Evolutionary conservation across 2,888 invertebrate species (phyloP).

Genomic region (Meloe dianella): DNA sequence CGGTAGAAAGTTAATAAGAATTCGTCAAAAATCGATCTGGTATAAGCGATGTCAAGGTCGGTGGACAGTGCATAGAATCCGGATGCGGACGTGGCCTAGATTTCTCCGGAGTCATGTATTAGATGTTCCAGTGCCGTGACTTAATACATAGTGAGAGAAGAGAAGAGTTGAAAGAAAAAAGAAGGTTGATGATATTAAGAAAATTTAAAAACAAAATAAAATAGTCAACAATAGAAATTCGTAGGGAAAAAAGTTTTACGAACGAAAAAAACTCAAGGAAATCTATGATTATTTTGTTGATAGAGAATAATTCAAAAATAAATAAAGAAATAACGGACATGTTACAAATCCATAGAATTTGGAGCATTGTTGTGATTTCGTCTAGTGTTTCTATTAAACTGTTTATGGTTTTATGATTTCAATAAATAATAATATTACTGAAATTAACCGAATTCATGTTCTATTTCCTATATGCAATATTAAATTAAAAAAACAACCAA

Average conservation of each 20-base stretch:
- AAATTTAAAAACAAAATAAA: neutral
- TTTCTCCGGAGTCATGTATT: conserved; percentile 38
- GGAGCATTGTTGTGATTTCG: neutral
- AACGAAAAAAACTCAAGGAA: neutral
- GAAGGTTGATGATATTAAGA: conserved; percentile 2
- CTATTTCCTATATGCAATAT: conserved; percentile 10
- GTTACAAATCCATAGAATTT: neutral
- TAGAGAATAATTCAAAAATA: no score
- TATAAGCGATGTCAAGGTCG: conserved; percentile 42
- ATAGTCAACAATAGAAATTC: neutral
- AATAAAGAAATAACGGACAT: neutral
- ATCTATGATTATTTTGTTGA: neutral
- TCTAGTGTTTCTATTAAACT: neutral
- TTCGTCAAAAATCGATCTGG: conserved; percentile 41
- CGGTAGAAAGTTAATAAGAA: conserved; percentile 43
- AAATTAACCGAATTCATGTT: conserved; percentile 11
- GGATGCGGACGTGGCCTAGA: conserved; percentile 44
- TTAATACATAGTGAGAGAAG: conserved; percentile 26
- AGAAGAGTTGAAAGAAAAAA: neutral
- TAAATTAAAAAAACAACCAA: neutral
- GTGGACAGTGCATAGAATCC: conserved; percentile 43
- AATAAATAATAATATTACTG: neutral
- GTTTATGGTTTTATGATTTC: conserved; percentile 6
- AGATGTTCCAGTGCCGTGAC: conserved; percentile 36
- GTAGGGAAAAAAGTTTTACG: no score